Evolutionary conservation across 2,888 invertebrate genomes (phyloP).

Genomic region (Leucoma salicis): DNA sequence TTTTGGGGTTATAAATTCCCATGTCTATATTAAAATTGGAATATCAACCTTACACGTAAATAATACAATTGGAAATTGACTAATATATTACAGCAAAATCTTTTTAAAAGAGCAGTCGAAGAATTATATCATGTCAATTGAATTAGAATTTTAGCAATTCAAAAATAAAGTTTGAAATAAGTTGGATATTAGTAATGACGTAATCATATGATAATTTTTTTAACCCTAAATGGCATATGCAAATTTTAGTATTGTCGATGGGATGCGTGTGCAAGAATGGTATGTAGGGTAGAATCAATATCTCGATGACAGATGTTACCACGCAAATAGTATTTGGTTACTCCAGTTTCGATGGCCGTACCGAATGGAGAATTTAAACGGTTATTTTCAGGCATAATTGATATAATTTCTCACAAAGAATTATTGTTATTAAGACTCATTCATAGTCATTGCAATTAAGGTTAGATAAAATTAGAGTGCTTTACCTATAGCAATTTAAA

Average conservation of each 20-base stretch:
- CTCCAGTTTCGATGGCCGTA: constrained; percentile 33
- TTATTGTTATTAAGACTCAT: too few species aligned
- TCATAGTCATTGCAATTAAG: too few species aligned
- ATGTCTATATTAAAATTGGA: constrained; percentile 26
- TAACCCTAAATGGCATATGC: constrained; percentile 75
- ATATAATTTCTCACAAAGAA: background rate
- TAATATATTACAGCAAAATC: constrained; percentile 8
- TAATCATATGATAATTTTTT: constrained; percentile 57
- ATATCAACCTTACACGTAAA: constrained; percentile 18
- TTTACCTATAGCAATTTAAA: too few species aligned
- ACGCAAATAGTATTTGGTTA: constrained; percentile 63
- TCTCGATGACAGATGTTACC: constrained; percentile 74
- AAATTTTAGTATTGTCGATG: constrained; percentile 56
- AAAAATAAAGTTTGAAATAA: constrained; percentile 28
- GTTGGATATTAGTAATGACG: constrained; percentile 14
- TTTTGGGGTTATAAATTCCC: constrained; percentile 65
- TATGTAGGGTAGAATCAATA: constrained; percentile 64
- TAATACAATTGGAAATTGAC: constrained; percentile 3
- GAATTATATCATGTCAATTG: constrained; percentile 24
- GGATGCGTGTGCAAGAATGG: constrained; percentile 43
- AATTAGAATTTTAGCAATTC: constrained; percentile 17
- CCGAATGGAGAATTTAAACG: constrained; percentile 24
- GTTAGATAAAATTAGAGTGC: too few species aligned
- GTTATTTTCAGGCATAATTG: constrained; percentile 16
- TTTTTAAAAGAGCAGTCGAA: constrained; percentile 49